Evolutionary conservation across 2,888 invertebrate species (phyloP), one percentile per base, ranked within the genome.

Genomic region (Melitaea athalia): DNA sequence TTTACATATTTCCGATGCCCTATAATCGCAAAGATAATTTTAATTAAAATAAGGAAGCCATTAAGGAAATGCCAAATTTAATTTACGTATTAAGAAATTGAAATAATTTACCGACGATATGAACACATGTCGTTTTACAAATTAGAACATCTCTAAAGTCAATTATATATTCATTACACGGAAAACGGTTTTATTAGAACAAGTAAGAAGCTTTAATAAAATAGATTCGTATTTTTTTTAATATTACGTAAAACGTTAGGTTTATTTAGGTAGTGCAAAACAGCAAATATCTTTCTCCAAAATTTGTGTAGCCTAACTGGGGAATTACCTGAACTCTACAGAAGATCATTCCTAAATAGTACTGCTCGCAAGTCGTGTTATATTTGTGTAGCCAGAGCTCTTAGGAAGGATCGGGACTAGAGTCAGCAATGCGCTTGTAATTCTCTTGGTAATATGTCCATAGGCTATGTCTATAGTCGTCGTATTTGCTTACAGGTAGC

Each of bases 81-180:
- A 59, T 64, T 68, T 49, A 33, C 47, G 47, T 47, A 55, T 53
- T 42, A 53, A 50, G 43, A 59, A 66, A 59, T 69, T 45, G 66
- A 63, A 14, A 64, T 59, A 70, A 67, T 64, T 70, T 47, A 57
- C 49, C 52, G 49, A 64, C 59, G 50, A 67, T 64, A 38, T 62
- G 49, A 45, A 59, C 47, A 65, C 68, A 65, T 68, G 59, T 59
- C 49, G 53, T 52, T 59, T 59, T 49, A 63, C 65, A 70, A 68
- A 70, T 68, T 68, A 68, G 62, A 70, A 70, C 62, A 68, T 71
- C 59, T 60, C 52, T 49, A 45, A 59, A 31, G 68, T 65, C 65
- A 71, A 71, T 71, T 71, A 71, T 60, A 52, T 38, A 68, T 59
- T 68, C 70, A 65, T 68, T 65, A 68, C 64, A 55, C 49, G 68